Conservation (phyloP, 1,140 invertebrate genomes). For the Caenorhabditis inopinata region DNA sequence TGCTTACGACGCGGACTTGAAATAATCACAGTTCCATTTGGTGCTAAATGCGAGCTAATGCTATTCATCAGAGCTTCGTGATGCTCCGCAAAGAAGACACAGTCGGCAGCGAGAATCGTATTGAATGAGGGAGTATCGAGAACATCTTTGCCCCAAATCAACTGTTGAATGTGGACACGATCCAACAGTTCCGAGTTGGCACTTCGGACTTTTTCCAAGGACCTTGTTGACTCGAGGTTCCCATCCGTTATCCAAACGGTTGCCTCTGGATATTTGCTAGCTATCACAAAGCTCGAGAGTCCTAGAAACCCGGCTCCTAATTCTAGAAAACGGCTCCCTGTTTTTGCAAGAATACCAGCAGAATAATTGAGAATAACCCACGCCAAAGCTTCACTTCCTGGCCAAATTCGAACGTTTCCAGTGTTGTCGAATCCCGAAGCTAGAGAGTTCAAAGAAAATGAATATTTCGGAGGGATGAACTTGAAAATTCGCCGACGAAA, state of each 20-base stretch:
- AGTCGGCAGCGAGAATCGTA: constrained; percentile 40
- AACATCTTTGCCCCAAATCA: constrained; percentile 5
- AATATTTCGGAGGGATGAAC: neutral
- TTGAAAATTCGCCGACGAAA: neutral
- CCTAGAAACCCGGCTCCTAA: constrained; percentile 35
- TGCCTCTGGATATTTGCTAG: neutral
- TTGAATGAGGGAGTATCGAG: neutral
- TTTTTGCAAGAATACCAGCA: neutral
- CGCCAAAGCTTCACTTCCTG: constrained; percentile 40
- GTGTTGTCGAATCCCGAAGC: constrained; percentile 39
- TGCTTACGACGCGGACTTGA: constrained; percentile 29
- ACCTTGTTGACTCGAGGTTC: constrained; percentile 6
- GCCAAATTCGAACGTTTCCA: constrained; percentile 40
- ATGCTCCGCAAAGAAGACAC: constrained; percentile 33
- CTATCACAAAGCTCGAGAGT: constrained; percentile 2
- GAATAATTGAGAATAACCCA: neutral
- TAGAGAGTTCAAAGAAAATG: neutral
- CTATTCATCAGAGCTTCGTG: constrained; percentile 23
- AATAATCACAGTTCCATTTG: neutral
- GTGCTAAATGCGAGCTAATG: neutral
- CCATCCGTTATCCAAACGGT: constrained; percentile 35
- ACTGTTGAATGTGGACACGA: neutral
- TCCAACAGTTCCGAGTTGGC: neutral
- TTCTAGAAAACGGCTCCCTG: constrained; percentile 1
- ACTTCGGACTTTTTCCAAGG: constrained; percentile 1